phyloP scores from a whole-genome alignment of 2,797 vertebrate species.

The Acrossocheilus wenchowensis region DNA sequence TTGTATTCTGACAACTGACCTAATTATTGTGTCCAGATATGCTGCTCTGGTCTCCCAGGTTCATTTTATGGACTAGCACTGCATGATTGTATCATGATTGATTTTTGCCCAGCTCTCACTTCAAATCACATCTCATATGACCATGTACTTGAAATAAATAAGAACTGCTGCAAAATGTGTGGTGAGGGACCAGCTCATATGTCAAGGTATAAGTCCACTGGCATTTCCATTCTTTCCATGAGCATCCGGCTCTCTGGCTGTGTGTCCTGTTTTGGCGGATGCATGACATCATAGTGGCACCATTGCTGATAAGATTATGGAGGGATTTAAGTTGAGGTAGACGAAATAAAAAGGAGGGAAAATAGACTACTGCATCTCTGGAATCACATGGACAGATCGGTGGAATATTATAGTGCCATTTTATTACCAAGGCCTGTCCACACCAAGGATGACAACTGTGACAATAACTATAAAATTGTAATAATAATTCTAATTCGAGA shows the following conservation, averaged over 20 bases:
- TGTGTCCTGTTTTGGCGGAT: background rate
- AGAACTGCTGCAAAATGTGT: slow-evolving; percentile 22
- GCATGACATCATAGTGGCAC: background rate
- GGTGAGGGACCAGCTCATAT: slow-evolving; percentile 16
- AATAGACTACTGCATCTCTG: background rate
- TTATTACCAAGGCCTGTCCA: background rate
- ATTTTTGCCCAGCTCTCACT: slow-evolving; percentile 54
- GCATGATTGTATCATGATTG: slow-evolving; percentile 60
- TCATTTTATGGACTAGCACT: slow-evolving; percentile 42
- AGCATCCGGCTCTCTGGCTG: background rate
- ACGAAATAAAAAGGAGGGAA: background rate
- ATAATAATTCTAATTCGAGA: background rate
- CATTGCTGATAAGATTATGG: slow-evolving; percentile 5
- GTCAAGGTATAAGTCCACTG: background rate
- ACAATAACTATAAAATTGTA: background rate
- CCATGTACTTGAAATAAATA: background rate
- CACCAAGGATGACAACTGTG: background rate
- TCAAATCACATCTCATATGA: slow-evolving; percentile 15
- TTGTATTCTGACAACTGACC: slow-evolving; percentile 68
- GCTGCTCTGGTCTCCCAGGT: slow-evolving; percentile 46
- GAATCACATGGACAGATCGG: background rate
- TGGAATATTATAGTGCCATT: background rate
- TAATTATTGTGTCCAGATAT: slow-evolving; percentile 64
- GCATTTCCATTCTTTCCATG: background rate
- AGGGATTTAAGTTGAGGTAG: background rate